Evolutionary conservation across 2,113 vertebrate genomes (phyloP).

Genomic region (Anhinga rufa): DNA sequence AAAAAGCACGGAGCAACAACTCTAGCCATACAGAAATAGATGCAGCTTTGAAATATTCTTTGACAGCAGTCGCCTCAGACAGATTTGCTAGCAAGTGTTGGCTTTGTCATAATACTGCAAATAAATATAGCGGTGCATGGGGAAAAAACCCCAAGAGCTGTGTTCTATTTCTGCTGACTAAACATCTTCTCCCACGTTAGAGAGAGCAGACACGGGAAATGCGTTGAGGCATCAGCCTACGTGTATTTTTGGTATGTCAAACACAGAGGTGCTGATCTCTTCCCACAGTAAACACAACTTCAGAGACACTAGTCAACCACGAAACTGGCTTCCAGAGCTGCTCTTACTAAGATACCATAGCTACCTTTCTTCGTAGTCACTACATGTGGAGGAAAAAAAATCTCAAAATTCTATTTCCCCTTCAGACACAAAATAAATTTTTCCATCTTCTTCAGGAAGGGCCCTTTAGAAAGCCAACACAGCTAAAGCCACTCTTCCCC

Average conservation of each 20-base stretch:
- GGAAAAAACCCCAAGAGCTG: background rate
- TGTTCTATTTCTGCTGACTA: background rate
- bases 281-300: background rate
- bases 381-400: background rate
- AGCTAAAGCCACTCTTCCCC: background rate
- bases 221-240: background rate
- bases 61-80: background rate
- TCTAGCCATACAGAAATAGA: background rate
- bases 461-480: background rate
- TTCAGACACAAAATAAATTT: background rate
- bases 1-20: rapidly evolving
- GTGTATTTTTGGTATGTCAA: background rate
- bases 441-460: background rate
- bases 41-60: background rate
- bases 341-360: background rate
- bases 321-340: background rate
- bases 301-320: background rate
- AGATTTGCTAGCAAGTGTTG: background rate
- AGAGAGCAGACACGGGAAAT: background rate
- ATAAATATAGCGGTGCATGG: background rate
- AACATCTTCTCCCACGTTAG: background rate
- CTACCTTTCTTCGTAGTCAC: background rate
- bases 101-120: background rate
- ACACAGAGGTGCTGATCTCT: background rate
- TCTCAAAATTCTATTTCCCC: background rate